These are phyloP conservation scores for Trichopoda pennipes DNA, from an alignment of 2,888 invertebrate species.

Conservation along the genomic window DNA sequence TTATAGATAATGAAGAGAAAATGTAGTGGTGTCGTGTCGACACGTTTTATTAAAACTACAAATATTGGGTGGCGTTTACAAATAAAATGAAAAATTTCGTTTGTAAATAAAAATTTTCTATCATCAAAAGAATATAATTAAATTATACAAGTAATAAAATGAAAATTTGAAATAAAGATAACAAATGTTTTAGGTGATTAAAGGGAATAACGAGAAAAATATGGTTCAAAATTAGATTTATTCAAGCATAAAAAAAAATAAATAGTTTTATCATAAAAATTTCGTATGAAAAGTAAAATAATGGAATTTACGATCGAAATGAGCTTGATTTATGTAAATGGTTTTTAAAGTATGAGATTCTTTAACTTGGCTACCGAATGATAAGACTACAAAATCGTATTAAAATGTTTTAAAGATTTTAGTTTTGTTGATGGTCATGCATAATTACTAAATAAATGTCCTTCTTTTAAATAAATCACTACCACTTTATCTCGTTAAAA, in stretches of 20 bases:
- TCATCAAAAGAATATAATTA: conserved; percentile 44
- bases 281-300: background rate
- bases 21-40: conserved; percentile 47
- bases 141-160: conserved; percentile 50
- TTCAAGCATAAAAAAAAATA: background rate
- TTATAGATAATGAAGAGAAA: conserved; percentile 33
- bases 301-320: conserved; percentile 12
- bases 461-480: background rate
- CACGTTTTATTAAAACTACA: conserved; percentile 46
- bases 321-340: conserved; percentile 15
- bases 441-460: conserved; percentile 19
- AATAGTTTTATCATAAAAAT: conserved; percentile 3
- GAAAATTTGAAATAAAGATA: conserved; percentile 60
- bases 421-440: conserved; percentile 2
- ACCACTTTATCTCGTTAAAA: background rate
- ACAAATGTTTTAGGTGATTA: conserved; percentile 30
- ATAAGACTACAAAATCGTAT: background rate
- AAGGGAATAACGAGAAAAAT: conserved; percentile 9
- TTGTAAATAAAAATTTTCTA: conserved; percentile 41
- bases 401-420: background rate
- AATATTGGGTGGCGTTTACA: conserved; percentile 53
- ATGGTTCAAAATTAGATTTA: background rate
- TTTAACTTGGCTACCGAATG: conserved; percentile 7
- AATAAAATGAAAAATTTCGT: conserved; percentile 26
- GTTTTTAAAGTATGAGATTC: conserved; percentile 7